A percentile compares a stretch with the other conserved stretches of the same genome.
Evolutionary conservation across 2,113 vertebrate species (phyloP).

Genomic region (Clarias gariepinus): DNA sequence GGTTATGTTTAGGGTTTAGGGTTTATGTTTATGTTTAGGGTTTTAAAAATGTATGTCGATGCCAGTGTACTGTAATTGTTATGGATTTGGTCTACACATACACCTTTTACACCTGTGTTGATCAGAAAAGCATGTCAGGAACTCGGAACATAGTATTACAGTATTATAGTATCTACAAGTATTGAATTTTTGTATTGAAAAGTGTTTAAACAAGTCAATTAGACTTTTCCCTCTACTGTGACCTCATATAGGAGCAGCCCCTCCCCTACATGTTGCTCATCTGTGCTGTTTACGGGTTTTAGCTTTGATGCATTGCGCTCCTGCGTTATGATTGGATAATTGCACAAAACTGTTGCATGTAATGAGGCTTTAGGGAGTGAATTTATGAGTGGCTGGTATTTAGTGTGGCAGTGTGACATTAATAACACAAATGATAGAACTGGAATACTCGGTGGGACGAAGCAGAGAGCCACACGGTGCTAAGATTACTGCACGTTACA

Average conservation of each 20-base stretch:
- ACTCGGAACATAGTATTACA: no score
- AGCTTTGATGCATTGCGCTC: not conserved
- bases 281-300: no score
- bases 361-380: not conserved
- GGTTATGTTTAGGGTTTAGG: not conserved
- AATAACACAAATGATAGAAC: slow-evolving; percentile 14
- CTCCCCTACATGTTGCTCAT: no score
- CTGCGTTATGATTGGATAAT: not conserved
- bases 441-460: not conserved
- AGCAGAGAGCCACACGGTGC: slow-evolving; percentile 6
- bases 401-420: not conserved
- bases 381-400: not conserved
- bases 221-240: no score
- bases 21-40: no score
- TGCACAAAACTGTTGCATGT: not conserved
- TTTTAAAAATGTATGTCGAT: not conserved
- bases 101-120: not conserved
- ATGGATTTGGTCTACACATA: not conserved
- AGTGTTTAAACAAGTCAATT: no score
- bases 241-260: no score
- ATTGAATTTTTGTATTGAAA: no score
- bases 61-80: not conserved
- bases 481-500: not conserved
- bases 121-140: not conserved
- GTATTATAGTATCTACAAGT: no score